These are phyloP conservation scores for Novumbra hubbsi DNA, from an alignment of 2,797 vertebrate species.

Conservation along the genomic window DNA sequence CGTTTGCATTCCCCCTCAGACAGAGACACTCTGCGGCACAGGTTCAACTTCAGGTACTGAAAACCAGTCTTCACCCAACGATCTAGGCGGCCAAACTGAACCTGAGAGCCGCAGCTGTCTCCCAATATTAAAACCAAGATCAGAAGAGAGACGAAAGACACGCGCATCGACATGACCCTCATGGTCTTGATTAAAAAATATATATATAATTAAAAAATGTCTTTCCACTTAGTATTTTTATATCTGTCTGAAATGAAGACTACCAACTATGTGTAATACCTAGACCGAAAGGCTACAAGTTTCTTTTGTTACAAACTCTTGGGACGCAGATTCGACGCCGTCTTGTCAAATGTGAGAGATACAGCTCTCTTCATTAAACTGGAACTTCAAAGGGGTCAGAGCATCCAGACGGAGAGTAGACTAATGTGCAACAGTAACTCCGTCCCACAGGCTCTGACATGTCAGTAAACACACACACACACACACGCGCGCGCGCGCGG, in stretches of 20 bases:
- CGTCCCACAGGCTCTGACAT: slow-evolving; percentile 59
- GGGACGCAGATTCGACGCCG: slow-evolving; percentile 13
- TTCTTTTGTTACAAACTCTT: slow-evolving; percentile 11
- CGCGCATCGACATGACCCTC: slow-evolving; percentile 39
- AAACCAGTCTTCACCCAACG: slow-evolving; percentile 75
- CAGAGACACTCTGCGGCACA: slow-evolving; percentile 69
- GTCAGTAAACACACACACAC: slow-evolving; percentile 30
- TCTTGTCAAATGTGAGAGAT: slow-evolving; percentile 40
- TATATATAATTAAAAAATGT: background rate
- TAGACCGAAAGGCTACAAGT: slow-evolving; percentile 16
- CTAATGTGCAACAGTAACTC: slow-evolving; percentile 49
- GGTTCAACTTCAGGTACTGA: slow-evolving; percentile 74
- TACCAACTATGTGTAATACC: background rate
- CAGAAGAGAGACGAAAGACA: slow-evolving; percentile 52
- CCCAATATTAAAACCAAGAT: slow-evolving; percentile 27
- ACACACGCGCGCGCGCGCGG: slow-evolving; percentile 19
- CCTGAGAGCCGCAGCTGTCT: slow-evolving; percentile 32
- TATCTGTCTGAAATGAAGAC: background rate
- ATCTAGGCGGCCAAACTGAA: slow-evolving; percentile 61
- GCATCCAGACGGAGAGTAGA: slow-evolving; percentile 45
- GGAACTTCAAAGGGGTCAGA: slow-evolving; percentile 44
- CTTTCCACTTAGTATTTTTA: slow-evolving; percentile 9
- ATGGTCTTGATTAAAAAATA: slow-evolving; percentile 30
- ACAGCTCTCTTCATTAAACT: slow-evolving; percentile 40
- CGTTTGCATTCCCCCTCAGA: slow-evolving; percentile 72